Conservation (phyloP, 2,113 vertebrate species). For the Chloropsis cyanopogon region DNA sequence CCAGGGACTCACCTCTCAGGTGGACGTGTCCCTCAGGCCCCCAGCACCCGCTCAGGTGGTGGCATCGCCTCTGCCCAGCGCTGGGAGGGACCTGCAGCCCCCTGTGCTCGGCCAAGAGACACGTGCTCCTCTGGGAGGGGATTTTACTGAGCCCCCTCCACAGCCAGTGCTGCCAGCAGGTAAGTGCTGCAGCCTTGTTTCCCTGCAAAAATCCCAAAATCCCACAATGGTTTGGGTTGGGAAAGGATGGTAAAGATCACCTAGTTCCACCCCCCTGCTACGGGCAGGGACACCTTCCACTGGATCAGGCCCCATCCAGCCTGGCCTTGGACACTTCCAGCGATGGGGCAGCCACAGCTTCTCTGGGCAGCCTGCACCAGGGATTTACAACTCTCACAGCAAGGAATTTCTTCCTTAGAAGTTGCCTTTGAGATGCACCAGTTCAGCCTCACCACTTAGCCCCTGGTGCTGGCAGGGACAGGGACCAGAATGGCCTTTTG, state of each 20-base stretch:
- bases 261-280: neutral
- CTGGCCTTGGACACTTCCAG: neutral
- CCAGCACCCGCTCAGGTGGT: neutral
- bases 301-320: rapidly evolving
- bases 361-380: neutral
- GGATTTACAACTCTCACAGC: neutral
- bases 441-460: neutral
- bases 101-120: rapidly evolving
- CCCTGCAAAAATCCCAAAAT: neutral
- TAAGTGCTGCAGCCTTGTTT: neutral
- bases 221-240: neutral
- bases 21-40: neutral
- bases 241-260: no score
- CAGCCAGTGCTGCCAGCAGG: neutral
- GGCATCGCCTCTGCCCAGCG: neutral
- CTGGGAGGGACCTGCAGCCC: neutral
- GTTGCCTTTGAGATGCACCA: neutral
- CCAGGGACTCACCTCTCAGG: neutral
- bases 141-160: neutral
- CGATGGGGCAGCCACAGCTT: neutral
- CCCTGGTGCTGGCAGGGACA: neutral
- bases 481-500: neutral
- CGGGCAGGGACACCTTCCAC: neutral
- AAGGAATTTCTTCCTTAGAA: neutral
- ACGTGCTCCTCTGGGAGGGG: neutral